Evolutionary conservation across 2,888 invertebrate species (phyloP).

Genomic region (Eupithecia abbreviata): DNA sequence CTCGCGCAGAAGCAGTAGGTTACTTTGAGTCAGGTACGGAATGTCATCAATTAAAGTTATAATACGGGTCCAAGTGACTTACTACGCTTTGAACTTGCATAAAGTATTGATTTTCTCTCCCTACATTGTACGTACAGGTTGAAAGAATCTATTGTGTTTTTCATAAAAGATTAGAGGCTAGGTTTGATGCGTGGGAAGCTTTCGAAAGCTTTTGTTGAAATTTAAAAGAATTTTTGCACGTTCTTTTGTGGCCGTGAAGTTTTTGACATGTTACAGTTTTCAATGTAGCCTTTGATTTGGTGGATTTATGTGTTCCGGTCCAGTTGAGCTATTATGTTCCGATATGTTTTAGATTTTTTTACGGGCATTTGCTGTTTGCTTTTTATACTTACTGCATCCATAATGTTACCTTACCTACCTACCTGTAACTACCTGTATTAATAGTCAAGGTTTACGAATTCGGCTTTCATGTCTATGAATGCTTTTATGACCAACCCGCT

Average conservation of each 20-base stretch:
- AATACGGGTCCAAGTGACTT: conserved; percentile 50
- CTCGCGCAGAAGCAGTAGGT: conserved; percentile 72
- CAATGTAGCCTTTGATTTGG: conserved; percentile 18
- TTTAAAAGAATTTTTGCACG: conserved; percentile 17
- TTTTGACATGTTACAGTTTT: conserved; percentile 9
- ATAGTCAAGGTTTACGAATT: neutral
- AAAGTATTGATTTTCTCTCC: conserved; percentile 33
- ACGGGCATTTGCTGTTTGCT: neutral
- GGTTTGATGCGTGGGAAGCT: conserved; percentile 49
- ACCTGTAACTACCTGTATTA: neutral
- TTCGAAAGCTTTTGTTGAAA: conserved; percentile 28
- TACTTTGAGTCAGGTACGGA: conserved; percentile 52
- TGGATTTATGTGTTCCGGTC: conserved; percentile 29
- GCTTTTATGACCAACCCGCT: neutral
- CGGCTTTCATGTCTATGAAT: neutral
- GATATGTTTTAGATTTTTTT: neutral
- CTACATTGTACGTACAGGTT: conserved; percentile 24
- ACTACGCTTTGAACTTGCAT: conserved; percentile 49
- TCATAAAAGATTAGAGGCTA: conserved; percentile 18
- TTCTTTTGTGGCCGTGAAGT: conserved; percentile 7
- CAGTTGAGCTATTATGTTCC: conserved; percentile 2
- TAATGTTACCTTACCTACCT: neutral
- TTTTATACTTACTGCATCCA: neutral
- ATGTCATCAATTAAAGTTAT: conserved; percentile 50
- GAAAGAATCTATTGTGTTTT: conserved; percentile 25